Base-by-base conservation (phyloP, 2,888 invertebrate genomes). In the Epiblema foenella region DNA sequence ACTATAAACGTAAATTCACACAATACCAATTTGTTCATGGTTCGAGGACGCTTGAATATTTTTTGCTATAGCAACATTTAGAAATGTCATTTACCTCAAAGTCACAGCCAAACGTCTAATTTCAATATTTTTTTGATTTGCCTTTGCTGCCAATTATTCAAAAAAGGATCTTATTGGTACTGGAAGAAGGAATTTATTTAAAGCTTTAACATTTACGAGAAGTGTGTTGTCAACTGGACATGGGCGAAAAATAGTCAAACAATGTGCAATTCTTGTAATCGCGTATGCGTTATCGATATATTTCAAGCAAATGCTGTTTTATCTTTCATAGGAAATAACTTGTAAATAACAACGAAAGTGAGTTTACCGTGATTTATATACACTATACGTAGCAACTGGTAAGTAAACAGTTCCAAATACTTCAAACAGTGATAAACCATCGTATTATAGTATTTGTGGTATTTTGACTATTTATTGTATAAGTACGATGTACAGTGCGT, bases 221-320 rank as follows among this genome's bases (percentile, higher is more conserved):
- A 54, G 5, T 15, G 11, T 54, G 20, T n/a, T n/a, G n/a, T n/a
- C n/a, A n/a, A n/a, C n/a, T 64, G 15, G 15, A 39, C n/a, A 9
- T 54, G n/a, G 7, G n/a, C n/a, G 39, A 18, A 24, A n/a, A 64
- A 24, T 11, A 24, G 15, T 52, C 54, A 54, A 70, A 42, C 65
- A 65, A 20, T 52, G 20, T 37, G 37, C 56, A 37, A 59, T 65
- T 24, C 54, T 56, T 54, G 37, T 37, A 72, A 72, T 72, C 68
- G 72, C 64, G 64, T 64, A 54, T 60, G 68, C 59, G 49, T 68
- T 72, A 65, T 68, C 68, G 64, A 65, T 46, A 54, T 58, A 65
- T 68, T 72, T 54, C 39, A 71, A 39, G 24, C 60, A 42, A 49
- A 57, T 62, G 46, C 56, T 67, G 67, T 66, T 71, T 71, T 71